These are phyloP conservation scores for Phenganax stokvisi DNA, from an alignment of 92 coral and sea anemone genomes.

Conservation along the genomic window DNA sequence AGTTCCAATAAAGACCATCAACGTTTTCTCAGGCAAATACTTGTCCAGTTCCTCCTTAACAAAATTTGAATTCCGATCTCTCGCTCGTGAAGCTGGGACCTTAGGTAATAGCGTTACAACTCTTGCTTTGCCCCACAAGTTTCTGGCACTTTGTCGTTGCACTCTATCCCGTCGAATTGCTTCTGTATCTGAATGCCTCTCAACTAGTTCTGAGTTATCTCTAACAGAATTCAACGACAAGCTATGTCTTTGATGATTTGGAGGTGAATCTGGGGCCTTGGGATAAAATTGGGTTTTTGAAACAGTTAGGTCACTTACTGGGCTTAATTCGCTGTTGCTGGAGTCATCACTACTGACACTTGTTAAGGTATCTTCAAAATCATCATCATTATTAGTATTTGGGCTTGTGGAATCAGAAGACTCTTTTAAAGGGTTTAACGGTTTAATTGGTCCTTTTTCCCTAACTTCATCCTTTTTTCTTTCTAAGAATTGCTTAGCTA, in stretches of 20 bases:
- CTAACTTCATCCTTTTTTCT: not conserved
- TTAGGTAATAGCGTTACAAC: constrained; percentile 55
- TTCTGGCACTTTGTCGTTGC: not conserved
- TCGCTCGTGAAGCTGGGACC: constrained; percentile 65
- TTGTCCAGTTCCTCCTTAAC: constrained; percentile 81
- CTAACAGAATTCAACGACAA: constrained; percentile 18
- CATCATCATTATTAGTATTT: constrained; percentile 34
- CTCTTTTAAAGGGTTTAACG: not conserved
- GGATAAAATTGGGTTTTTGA: constrained; percentile 32
- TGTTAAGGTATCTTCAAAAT: constrained; percentile 74
- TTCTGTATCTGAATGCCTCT: constrained; percentile 34
- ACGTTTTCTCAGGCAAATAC: constrained; percentile 70
- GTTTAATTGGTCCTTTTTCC: not conserved
- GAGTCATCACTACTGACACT: constrained; percentile 77
- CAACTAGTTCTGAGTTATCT: not conserved
- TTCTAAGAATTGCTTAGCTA: constrained; percentile 15
- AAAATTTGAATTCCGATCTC: constrained; percentile 77
- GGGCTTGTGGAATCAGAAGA: not conserved
- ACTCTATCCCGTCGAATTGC: constrained; percentile 14
- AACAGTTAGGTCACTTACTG: constrained; percentile 23
- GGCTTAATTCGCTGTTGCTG: constrained; percentile 35
- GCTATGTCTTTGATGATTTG: constrained; percentile 52
- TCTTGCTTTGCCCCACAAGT: constrained; percentile 16
- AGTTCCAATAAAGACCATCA: constrained; percentile 83
- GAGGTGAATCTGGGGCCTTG: constrained; percentile 65